Percentiles rank a stretch among this genome's conserved stretches.
Conservation (phyloP, 2,113 vertebrate species). For the Megaleporinus macrocephalus region DNA sequence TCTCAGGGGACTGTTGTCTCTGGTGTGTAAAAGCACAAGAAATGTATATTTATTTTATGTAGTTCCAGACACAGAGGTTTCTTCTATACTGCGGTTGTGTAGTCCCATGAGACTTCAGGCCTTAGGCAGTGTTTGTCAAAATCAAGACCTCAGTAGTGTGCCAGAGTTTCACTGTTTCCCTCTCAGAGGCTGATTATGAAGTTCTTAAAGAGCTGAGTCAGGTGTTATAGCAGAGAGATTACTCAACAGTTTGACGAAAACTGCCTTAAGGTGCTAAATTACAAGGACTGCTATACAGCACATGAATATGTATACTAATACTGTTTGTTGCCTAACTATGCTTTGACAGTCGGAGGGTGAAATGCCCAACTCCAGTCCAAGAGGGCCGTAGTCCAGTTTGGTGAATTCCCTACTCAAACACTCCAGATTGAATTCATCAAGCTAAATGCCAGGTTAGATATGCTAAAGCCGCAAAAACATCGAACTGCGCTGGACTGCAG, state of each 20-base stretch:
- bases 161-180: not conserved
- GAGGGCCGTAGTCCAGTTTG: not conserved
- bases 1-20: slow-evolving; percentile 41
- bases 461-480: too few relatives aligned
- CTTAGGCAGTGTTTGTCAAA: not conserved
- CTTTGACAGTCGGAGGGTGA: not conserved
- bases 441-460: too few relatives aligned
- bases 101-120: not conserved
- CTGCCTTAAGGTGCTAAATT: not conserved
- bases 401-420: not conserved
- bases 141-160: not conserved
- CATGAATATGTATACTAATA: not conserved
- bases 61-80: not conserved
- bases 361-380: not conserved
- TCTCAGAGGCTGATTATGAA: not conserved
- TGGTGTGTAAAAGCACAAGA: slow-evolving; percentile 32
- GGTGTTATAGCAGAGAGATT: not conserved
- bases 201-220: not conserved
- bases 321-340: not conserved
- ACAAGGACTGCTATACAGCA: not conserved
- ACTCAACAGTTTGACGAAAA: not conserved
- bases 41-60: slow-evolving; percentile 41
- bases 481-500: too few relatives aligned
- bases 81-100: not conserved
- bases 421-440: too few relatives aligned